Percentiles rank a stretch among this genome's conserved stretches.
Evolutionary conservation across 2,113 vertebrate species (phyloP).

Genomic region (Smithornis capensis): DNA sequence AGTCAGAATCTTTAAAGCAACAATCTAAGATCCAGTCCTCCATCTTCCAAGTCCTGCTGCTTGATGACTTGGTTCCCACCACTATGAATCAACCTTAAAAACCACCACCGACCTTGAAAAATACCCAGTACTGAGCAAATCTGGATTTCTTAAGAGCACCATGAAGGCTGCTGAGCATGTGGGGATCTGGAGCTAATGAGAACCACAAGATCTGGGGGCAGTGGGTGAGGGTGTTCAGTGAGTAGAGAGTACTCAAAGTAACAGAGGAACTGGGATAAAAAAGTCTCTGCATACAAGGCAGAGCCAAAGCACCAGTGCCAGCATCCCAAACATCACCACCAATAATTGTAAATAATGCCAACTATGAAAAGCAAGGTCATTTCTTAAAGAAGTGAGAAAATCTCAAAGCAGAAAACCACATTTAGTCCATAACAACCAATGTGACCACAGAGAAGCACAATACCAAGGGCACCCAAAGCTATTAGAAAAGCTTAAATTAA

Average conservation of each 20-base stretch:
- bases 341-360: not conserved
- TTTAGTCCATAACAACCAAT: not conserved
- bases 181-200: not conserved
- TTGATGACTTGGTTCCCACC: not conserved
- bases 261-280: not conserved
- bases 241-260: not conserved
- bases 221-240: not conserved
- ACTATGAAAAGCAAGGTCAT: not conserved
- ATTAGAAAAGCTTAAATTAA: not conserved
- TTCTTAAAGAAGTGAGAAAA: not conserved
- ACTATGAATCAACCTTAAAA: not conserved
- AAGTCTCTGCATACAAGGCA: not conserved
- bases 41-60: not conserved
- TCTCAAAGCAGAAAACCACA: not conserved
- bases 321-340: not conserved
- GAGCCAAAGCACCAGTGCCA: not conserved
- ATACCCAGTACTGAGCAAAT: not conserved
- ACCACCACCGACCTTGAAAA: not conserved
- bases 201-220: not conserved
- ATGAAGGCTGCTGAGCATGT: accelerated
- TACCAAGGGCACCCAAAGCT: not conserved
- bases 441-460: not conserved
- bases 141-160: not conserved
- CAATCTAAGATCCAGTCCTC: not conserved
- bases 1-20: not conserved